A percentile compares a stretch with the other conserved stretches of the same genome.
Evolutionary conservation across 2,797 vertebrate genomes (phyloP).

Genomic region (Buceros bicornis): DNA sequence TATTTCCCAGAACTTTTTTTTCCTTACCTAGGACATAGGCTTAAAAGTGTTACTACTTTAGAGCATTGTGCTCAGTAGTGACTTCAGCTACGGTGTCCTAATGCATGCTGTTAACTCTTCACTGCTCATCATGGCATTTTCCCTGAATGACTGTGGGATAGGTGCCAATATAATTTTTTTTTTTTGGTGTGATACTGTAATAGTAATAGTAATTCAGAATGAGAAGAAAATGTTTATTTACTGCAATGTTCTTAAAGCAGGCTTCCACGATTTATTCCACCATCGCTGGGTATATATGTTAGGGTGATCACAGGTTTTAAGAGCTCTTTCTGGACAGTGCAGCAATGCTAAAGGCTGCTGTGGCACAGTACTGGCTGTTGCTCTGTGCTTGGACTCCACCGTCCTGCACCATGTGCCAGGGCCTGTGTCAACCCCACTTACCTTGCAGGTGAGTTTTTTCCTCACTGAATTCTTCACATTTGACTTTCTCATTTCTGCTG

Average conservation of each 20-base stretch:
- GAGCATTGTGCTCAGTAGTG: constrained; percentile 16
- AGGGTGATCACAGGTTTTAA: neutral
- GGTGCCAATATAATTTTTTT: neutral
- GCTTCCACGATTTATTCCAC: neutral
- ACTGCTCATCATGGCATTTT: neutral
- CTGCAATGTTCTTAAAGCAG: neutral
- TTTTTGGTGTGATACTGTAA: neutral
- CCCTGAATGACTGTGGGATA: neutral
- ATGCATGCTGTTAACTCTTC: neutral
- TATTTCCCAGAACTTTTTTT: neutral
- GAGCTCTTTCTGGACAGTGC: neutral
- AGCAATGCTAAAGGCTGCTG: neutral
- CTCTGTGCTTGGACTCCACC: neutral
- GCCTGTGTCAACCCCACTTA: neutral
- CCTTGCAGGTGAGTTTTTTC: neutral
- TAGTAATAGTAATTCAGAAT: neutral
- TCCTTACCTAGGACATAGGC: neutral
- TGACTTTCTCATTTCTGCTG: neutral
- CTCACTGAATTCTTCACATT: neutral
- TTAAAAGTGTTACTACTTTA: neutral
- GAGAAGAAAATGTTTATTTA: neutral
- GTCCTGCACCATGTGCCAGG: neutral
- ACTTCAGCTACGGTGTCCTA: neutral
- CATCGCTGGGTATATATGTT: fast-evolving
- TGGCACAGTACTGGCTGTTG: neutral